These are phyloP conservation scores for Bombus ignitus DNA, from an alignment of 1,140 invertebrate genomes.

Conservation along the genomic window DNA sequence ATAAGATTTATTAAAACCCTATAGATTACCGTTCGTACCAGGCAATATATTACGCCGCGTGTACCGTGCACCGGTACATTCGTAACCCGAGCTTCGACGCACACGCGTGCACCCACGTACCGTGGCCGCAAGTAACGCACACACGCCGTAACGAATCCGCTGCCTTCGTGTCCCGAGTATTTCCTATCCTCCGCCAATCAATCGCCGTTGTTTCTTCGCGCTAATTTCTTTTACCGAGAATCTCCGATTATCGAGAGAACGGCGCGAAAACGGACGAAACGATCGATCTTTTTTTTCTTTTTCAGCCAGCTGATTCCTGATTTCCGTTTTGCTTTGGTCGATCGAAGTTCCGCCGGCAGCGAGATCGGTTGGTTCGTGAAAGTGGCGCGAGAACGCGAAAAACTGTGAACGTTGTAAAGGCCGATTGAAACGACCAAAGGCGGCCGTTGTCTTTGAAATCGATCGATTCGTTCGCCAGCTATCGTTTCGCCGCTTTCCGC, in stretches of 20 bases:
- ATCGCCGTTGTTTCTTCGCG: constrained; percentile 14
- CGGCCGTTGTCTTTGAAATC: no score
- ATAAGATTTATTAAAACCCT: constrained; percentile 82
- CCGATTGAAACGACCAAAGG: no score
- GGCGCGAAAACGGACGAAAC: no score
- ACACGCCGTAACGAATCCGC: constrained; percentile 6
- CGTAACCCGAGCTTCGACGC: constrained; percentile 51
- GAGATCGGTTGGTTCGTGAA: no score
- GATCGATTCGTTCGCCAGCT: no score
- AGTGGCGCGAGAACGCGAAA: no score
- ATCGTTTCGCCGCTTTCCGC: no score
- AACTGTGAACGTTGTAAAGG: no score
- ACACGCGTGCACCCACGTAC: constrained; percentile 45
- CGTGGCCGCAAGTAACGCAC: not conserved
- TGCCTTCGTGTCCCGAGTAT: not conserved
- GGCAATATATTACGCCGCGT: constrained; percentile 73
- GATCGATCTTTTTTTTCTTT: no score
- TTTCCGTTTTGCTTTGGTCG: no score
- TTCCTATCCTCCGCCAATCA: not conserved
- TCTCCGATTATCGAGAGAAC: no score
- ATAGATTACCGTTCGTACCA: constrained; percentile 75
- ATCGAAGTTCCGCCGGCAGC: no score
- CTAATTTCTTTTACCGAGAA: not conserved
- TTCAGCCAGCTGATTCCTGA: rapidly evolving
- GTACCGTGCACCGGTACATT: constrained; percentile 56